Evolutionary conservation across 2,797 vertebrate genomes (phyloP).

Genomic region (Masticophis lateralis): DNA sequence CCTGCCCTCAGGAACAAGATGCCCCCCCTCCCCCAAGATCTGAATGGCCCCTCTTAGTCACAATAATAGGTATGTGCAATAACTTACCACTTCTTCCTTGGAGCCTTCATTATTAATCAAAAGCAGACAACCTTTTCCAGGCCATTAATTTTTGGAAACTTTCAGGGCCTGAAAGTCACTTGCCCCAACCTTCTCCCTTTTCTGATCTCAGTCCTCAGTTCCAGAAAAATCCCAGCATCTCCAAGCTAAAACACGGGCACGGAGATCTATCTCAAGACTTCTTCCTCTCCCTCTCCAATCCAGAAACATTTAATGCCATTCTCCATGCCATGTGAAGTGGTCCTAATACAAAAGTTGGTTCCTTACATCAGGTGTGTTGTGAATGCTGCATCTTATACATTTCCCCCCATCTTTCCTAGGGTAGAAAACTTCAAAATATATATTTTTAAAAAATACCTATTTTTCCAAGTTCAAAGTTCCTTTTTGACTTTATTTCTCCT

Average conservation of each 20-base stretch:
- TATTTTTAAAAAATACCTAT: neutral
- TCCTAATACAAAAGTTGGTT: neutral
- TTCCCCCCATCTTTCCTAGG: neutral
- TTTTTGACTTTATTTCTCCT: neutral
- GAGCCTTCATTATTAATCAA: neutral
- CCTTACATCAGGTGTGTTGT: neutral
- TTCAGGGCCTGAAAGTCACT: neutral
- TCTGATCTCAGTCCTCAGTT: neutral
- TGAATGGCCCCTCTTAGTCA: neutral
- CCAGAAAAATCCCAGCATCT: neutral
- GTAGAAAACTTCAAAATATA: neutral
- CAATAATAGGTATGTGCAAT: neutral
- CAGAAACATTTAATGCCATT: neutral
- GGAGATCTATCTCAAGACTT: neutral
- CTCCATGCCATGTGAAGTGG: neutral
- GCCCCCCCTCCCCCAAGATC: neutral
- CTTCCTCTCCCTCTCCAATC: neutral
- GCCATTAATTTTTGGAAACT: neutral
- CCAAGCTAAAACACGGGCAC: neutral
- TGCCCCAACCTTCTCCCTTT: neutral
- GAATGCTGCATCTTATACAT: neutral
- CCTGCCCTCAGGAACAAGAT: neutral
- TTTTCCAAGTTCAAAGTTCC: neutral
- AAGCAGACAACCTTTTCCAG: neutral
- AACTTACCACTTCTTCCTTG: neutral